Evolutionary conservation across 2,113 vertebrate genomes (phyloP).

Genomic region (Octodon degus): DNA sequence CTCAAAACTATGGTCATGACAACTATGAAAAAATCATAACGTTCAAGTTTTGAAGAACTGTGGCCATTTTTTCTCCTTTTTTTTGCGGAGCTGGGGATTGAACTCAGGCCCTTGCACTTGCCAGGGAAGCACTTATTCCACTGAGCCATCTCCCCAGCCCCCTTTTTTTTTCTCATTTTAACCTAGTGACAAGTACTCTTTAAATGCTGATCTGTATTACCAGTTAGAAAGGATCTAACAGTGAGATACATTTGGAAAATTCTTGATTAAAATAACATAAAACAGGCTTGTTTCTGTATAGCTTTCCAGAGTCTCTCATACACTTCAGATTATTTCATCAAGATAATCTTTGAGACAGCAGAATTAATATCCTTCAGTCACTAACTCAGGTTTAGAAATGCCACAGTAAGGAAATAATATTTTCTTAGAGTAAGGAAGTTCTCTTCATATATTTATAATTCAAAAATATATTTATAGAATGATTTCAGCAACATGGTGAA

Average conservation of each 20-base stretch:
- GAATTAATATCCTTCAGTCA: neutral
- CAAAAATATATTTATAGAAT: neutral
- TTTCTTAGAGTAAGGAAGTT: conserved; percentile 1
- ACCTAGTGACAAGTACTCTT: neutral
- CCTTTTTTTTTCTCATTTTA: neutral
- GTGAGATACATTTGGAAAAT: neutral
- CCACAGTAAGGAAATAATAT: neutral
- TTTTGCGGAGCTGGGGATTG: too few species aligned
- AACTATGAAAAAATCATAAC: neutral
- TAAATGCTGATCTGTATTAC: neutral
- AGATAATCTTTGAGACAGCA: neutral
- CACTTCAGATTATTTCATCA: neutral
- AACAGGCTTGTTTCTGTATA: neutral
- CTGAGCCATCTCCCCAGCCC: too few species aligned
- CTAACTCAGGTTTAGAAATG: conserved; percentile 17
- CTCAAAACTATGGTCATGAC: neutral
- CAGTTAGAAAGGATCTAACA: neutral
- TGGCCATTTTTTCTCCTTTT: neutral
- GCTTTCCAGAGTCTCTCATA: neutral
- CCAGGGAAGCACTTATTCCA: too few species aligned
- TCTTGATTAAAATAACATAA: conserved; percentile 30
- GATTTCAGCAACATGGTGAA: neutral
- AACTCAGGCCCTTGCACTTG: too few species aligned
- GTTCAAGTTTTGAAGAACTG: neutral
- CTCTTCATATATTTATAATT: conserved; percentile 13